A percentile compares a stretch with the other conserved stretches of the same genome.
phyloP scores from a whole-genome alignment of 2,113 vertebrate genomes.

The Plecotus auritus region DNA sequence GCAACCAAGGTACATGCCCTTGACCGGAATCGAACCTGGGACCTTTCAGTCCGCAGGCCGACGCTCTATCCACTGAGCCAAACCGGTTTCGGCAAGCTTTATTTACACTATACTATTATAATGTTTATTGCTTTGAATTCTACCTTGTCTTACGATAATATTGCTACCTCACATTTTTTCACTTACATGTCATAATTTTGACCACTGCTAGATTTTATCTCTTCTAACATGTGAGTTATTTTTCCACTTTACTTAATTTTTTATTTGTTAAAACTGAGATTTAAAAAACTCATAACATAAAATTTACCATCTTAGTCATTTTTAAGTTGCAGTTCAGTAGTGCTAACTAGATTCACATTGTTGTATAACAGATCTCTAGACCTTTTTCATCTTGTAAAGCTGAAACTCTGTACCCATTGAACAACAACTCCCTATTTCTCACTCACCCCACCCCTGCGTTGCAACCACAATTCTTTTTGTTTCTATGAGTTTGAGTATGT shows the following conservation, averaged over 20 bases:
- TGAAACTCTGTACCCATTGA: background rate
- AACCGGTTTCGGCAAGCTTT: no score
- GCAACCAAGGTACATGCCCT: no score
- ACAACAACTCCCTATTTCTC: background rate
- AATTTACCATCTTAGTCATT: background rate
- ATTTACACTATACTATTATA: background rate
- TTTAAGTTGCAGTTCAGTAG: background rate
- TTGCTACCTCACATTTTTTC: background rate
- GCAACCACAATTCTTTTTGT: background rate
- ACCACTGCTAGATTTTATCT: background rate
- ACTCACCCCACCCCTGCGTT: background rate
- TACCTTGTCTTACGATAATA: background rate
- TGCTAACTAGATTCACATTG: background rate
- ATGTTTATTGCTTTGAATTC: background rate
- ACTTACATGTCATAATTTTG: background rate
- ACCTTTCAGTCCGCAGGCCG: no score
- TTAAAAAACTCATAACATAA: background rate
- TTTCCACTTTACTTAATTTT: background rate
- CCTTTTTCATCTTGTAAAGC: background rate
- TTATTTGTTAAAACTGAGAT: background rate
- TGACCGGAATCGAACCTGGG: no score
- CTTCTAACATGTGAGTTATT: background rate
- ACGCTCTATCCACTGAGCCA: no score
- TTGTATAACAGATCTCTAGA: background rate
- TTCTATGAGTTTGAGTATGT: background rate